Evolutionary conservation across 2,113 vertebrate genomes (phyloP).

Genomic region (Oceanodroma tethys): DNA sequence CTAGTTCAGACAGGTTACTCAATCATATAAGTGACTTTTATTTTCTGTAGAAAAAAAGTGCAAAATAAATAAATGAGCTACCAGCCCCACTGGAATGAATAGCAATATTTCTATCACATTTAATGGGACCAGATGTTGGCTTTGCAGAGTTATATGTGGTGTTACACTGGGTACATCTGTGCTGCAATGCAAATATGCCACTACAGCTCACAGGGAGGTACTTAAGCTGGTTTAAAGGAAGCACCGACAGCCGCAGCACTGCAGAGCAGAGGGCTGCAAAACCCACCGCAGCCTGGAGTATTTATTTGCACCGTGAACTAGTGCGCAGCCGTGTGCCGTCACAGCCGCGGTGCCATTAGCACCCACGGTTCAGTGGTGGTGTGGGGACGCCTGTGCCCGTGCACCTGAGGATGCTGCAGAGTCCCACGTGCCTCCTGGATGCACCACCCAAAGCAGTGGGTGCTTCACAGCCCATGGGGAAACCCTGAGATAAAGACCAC

Average conservation of each 20-base stretch:
- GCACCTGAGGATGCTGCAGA: background rate
- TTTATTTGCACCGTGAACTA: background rate
- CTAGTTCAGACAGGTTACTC: background rate
- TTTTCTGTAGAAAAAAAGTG: background rate
- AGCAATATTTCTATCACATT: background rate
- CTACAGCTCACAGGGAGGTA: background rate
- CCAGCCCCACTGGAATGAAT: background rate
- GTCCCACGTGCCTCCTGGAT: background rate
- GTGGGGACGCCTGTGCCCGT: accelerated
- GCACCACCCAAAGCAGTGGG: background rate
- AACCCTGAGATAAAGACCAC: background rate
- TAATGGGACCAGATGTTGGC: slow-evolving; percentile 17
- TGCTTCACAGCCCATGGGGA: background rate
- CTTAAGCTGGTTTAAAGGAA: background rate
- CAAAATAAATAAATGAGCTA: background rate
- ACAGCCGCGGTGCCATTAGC: background rate
- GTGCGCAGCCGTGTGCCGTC: background rate
- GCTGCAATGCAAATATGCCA: background rate
- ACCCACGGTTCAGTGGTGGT: accelerated
- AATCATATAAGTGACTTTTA: background rate
- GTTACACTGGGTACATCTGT: background rate
- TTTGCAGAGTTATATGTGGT: background rate
- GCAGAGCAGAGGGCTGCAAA: background rate
- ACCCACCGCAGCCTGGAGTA: background rate
- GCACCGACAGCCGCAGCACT: background rate